Conservation (phyloP, 2,113 vertebrate species). For the Caloenas nicobarica region DNA sequence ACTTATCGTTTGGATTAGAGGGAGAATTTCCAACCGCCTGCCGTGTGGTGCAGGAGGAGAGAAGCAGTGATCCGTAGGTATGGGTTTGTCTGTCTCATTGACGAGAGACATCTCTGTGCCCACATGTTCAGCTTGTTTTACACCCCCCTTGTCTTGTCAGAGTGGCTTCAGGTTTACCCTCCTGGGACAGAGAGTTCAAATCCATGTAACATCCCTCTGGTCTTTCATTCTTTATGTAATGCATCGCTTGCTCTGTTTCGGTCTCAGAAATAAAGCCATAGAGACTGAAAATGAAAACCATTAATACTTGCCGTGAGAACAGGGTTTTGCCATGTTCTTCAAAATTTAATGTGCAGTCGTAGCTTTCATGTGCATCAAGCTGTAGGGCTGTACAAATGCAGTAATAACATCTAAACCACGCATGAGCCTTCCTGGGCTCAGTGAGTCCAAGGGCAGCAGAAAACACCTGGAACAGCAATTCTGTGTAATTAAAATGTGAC, state of each 20-base stretch:
- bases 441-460: neutral
- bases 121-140: too few species aligned
- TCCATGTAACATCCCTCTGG: too few species aligned
- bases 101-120: too few species aligned
- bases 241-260: neutral
- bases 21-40: neutral
- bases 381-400: neutral
- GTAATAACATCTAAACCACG: neutral
- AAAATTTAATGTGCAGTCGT: too few species aligned
- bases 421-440: neutral
- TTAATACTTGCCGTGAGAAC: neutral
- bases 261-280: neutral
- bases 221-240: neutral
- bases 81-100: too few species aligned
- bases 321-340: neutral
- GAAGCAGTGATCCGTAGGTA: too few species aligned
- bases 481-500: rapidly evolving
- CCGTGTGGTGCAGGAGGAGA: neutral
- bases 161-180: neutral
- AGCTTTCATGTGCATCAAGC: neutral
- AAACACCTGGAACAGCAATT: neutral
- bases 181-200: neutral
- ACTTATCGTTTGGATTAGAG: neutral
- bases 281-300: neutral
- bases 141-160: neutral